A percentile compares a stretch with the other conserved stretches of the same genome.
Evolutionary conservation across 2,888 invertebrate genomes (phyloP).

Genomic region (Rapana venosa): DNA sequence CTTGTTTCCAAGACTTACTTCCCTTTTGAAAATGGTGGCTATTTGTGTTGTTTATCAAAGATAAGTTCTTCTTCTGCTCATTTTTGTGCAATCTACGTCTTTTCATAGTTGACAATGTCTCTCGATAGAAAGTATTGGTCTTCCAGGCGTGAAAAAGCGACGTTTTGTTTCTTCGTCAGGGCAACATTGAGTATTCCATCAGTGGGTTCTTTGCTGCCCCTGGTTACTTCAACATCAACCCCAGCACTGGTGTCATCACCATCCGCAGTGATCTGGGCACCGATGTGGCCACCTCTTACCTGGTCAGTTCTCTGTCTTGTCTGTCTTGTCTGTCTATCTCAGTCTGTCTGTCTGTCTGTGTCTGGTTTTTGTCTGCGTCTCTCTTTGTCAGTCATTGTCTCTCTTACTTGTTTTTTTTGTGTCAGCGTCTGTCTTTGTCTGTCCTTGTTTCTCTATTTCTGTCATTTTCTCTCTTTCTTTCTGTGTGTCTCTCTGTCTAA

Average conservation of each 20-base stretch:
- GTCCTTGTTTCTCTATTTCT: not conserved
- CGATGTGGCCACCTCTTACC: slow-evolving; percentile 61
- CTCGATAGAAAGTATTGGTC: no score
- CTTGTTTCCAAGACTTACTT: no score
- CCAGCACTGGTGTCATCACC: slow-evolving; percentile 58
- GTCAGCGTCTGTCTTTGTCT: not conserved
- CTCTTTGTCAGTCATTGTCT: not conserved
- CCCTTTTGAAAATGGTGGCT: no score
- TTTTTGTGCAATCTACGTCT: no score
- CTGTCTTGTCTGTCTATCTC: not conserved
- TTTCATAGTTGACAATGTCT: no score
- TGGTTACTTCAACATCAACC: slow-evolving; percentile 66
- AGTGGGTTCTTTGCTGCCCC: slow-evolving; percentile 63
- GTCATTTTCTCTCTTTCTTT: not conserved
- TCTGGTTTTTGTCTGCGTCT: slow-evolving; percentile 7
- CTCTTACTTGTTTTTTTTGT: not conserved
- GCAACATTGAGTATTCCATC: slow-evolving; percentile 56
- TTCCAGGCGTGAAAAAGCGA: no score
- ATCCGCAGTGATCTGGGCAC: slow-evolving; percentile 59
- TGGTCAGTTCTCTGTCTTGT: slow-evolving; percentile 48
- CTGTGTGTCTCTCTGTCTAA: not conserved
- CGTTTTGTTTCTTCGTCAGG: slow-evolving; percentile 51
- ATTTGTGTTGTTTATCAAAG: no score
- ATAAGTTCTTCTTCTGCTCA: no score
- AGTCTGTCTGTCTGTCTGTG: not conserved